Conservation (phyloP, 2,888 invertebrate species). For the Coleophora flavipennella region DNA sequence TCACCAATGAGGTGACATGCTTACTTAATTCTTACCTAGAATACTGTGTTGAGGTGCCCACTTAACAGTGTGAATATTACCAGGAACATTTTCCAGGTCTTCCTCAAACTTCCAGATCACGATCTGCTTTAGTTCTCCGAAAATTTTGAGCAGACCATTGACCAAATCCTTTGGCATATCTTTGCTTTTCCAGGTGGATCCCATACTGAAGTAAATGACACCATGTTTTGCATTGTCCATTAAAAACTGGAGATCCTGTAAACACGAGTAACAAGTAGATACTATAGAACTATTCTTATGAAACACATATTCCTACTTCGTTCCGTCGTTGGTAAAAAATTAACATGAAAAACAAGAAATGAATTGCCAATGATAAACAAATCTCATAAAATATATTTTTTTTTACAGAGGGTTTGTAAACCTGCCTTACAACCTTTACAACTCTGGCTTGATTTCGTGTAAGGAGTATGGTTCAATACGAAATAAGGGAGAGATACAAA, state of each 20-base stretch:
- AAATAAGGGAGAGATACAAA: too few species aligned
- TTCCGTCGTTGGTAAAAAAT: not conserved
- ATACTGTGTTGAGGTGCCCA: conserved; percentile 55
- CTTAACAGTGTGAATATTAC: conserved; percentile 40
- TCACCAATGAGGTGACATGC: conserved; percentile 1
- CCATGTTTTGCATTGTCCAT: conserved; percentile 40
- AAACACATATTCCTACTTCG: not conserved
- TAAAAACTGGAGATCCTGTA: conserved; percentile 46
- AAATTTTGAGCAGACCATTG: conserved; percentile 29
- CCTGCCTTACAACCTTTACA: too few species aligned
- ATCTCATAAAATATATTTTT: not conserved
- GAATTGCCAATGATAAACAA: not conserved
- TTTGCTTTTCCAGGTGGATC: conserved; percentile 35
- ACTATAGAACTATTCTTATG: not conserved
- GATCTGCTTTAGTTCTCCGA: conserved; percentile 38
- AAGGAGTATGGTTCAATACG: too few species aligned
- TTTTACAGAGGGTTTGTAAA: too few species aligned
- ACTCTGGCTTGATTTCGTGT: too few species aligned
- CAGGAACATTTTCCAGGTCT: conserved; percentile 30
- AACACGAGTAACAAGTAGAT: conserved; percentile 1
- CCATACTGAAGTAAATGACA: conserved; percentile 50
- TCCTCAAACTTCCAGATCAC: conserved; percentile 54
- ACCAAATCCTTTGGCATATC: conserved; percentile 31
- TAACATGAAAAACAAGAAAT: not conserved
- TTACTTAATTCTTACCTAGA: conserved; percentile 27